Evolutionary conservation across 2,888 invertebrate genomes (phyloP).

Genomic region (Clusia tigrina): DNA sequence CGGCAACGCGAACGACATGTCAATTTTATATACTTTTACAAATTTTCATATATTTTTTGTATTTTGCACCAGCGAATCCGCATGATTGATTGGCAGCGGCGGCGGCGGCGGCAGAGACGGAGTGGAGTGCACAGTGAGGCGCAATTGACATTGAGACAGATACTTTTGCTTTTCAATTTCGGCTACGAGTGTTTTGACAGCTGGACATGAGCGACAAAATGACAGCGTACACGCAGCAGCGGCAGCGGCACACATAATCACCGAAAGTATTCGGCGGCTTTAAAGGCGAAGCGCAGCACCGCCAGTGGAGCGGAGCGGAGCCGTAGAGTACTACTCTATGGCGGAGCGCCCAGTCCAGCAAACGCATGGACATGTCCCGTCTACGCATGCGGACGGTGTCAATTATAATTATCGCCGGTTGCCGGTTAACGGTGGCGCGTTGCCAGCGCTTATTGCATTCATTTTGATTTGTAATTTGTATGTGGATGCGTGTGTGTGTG

Average conservation of each 20-base stretch:
- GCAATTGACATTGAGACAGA: neutral
- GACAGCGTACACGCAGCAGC: neutral
- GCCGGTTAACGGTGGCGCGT: neutral
- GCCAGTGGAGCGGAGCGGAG: no score
- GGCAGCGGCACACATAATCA: neutral
- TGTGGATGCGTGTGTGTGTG: neutral
- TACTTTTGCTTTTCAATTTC: neutral
- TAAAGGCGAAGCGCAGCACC: neutral
- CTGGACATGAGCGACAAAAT: neutral
- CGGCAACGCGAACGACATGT: no score
- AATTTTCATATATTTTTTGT: neutral
- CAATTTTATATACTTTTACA: neutral
- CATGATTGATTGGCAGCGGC: conserved; percentile 2
- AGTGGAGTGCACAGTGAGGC: neutral
- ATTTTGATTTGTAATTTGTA: neutral
- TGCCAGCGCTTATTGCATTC: neutral
- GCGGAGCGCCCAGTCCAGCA: neutral
- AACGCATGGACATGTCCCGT: no score
- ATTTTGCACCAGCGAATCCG: neutral
- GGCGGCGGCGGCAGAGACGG: neutral
- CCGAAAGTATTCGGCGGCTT: neutral
- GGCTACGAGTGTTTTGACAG: neutral
- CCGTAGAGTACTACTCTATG: no score
- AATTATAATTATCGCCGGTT: neutral
- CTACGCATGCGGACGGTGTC: neutral